Base-by-base conservation (phyloP, 2,888 invertebrate genomes). In the Tillus elongatus region DNA sequence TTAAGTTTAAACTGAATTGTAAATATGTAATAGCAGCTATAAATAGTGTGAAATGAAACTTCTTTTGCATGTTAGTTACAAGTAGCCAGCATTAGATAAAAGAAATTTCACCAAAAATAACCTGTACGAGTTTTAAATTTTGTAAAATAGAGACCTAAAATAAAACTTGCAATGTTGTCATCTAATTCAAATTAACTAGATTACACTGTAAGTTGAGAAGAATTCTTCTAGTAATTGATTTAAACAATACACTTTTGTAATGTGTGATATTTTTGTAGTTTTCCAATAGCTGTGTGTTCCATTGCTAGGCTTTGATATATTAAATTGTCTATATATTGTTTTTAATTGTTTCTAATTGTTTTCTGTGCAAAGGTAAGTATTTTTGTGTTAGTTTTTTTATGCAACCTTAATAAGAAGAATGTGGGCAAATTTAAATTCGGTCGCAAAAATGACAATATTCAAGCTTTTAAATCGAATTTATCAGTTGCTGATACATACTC, bases 241-340 rank as follows among this genome's bases (percentile, higher is more conserved):
- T 8, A 45, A 39, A 45, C 43, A 43, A 37, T 46, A 47, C 50
- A 50, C 48, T 45, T 45, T 44, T 42, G 49, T 51, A 53, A 39
- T 53, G 56, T 56, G 54, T 56, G 55, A 51, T 50, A 51, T 53
- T 50, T 47, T 43, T 43, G 56, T 57, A 57, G 56, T 50, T 48
- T 49, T 51, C 52, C 44, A 47, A 50, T 60, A 60, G 60, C 58
- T 59, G 56, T 60, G 57, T 60, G 60, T 58, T 52, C 48, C 43
- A 45, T 50, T 60, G 60, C 58, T 60, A 60, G 57, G 58, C 60
- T 60, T 57, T 44, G 44, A 9, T 41, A 33, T 40, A 44, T 40
- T 47, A 44, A 44, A 44, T 42, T 41, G 28, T 45, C 19, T 29
- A 37, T 41, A 36, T 47, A 44, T 39, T 36, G 49, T 41, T 42